A percentile compares a stretch with the other conserved stretches of the same genome.
Evolutionary conservation across 2,888 invertebrate genomes (phyloP).

Genomic region (Heteropelma amictum): DNA sequence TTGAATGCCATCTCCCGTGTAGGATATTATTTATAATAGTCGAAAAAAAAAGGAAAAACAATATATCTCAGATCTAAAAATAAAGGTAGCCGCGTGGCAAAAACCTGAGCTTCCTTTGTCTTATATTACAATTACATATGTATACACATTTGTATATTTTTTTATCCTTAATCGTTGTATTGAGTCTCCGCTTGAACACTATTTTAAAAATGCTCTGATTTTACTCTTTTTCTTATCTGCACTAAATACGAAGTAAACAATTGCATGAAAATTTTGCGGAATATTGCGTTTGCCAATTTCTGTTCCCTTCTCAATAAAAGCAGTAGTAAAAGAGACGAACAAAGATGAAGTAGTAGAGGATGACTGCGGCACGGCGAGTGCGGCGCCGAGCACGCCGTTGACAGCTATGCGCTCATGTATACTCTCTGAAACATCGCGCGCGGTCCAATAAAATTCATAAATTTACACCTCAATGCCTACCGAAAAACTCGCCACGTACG

Average conservation of each 20-base stretch:
- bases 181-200: too few species aligned
- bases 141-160: slow-evolving; percentile 10
- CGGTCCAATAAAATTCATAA: slow-evolving; percentile 7
- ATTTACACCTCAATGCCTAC: slow-evolving; percentile 24
- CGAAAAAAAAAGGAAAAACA: not conserved
- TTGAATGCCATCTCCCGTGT: not conserved
- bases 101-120: slow-evolving; percentile 46
- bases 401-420: slow-evolving; percentile 36
- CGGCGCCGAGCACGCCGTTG: slow-evolving; percentile 39
- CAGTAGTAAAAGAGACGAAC: too few species aligned
- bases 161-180: not conserved
- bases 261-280: too few species aligned
- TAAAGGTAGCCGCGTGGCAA: slow-evolving; percentile 25
- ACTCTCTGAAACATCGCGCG: slow-evolving; percentile 11
- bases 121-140: slow-evolving; percentile 13
- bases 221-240: too few species aligned
- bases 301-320: too few species aligned
- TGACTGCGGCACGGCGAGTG: slow-evolving; percentile 23
- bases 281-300: slow-evolving; percentile 4
- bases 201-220: too few species aligned
- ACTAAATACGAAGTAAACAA: too few species aligned
- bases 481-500: not conserved
- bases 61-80: slow-evolving; percentile 43
- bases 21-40: not conserved
- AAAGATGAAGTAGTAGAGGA: not conserved